Evolutionary conservation across 2,797 vertebrate genomes (phyloP).

Genomic region (Sebastes kiyomatsui): DNA sequence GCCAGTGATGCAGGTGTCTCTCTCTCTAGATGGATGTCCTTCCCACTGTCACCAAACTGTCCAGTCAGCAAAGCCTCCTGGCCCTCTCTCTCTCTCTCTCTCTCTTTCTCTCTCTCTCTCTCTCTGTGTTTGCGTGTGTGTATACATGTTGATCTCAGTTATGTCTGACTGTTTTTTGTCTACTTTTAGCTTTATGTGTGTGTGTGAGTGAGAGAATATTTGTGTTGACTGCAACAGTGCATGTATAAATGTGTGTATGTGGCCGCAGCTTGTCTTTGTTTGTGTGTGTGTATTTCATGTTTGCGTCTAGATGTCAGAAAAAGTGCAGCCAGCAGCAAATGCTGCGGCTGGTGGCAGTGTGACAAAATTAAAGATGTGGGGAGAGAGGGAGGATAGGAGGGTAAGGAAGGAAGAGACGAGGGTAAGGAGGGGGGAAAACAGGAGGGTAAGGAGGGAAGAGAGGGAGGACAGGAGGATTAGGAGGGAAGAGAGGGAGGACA

Average conservation of each 20-base stretch:
- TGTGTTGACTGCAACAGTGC: constrained; percentile 3
- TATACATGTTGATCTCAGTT: background rate
- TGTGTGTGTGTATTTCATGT: constrained; percentile 34
- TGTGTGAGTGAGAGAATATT: background rate
- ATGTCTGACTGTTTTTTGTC: constrained; percentile 1
- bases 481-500: background rate
- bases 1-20: constrained; percentile 52
- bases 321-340: constrained; percentile 55
- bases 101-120: background rate
- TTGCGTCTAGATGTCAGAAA: constrained; percentile 44
- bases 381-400: background rate
- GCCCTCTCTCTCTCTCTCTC: background rate
- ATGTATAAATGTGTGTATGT: constrained; percentile 2
- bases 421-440: background rate
- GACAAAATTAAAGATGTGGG: constrained; percentile 51
- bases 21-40: constrained; percentile 51
- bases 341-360: constrained; percentile 36
- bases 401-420: background rate
- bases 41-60: constrained; percentile 43
- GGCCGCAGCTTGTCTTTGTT: constrained; percentile 8
- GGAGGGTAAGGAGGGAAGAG: background rate
- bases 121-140: background rate
- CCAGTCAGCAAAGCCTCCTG: constrained; percentile 54
- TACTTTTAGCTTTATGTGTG: background rate
- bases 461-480: background rate